Percentiles rank a stretch among this genome's conserved stretches.
Evolutionary conservation across 2,888 invertebrate genomes (phyloP).

Genomic region (Tigriopus californicus): DNA sequence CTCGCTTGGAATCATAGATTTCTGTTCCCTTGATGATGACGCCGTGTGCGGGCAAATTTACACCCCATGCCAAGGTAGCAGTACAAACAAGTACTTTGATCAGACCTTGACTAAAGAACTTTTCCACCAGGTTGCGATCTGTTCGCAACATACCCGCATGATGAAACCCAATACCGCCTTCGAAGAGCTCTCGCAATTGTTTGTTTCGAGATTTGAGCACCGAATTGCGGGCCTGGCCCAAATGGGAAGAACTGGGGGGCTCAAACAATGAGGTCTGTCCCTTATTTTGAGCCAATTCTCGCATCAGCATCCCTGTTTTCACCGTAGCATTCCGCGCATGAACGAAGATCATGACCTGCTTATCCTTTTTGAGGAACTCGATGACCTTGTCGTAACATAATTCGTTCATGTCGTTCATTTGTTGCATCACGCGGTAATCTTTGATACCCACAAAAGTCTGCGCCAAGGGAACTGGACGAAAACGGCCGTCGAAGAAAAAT

Average conservation of each 20-base stretch:
- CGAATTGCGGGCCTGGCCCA: constrained; percentile 46
- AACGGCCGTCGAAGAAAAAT: constrained; percentile 75
- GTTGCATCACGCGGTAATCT: constrained; percentile 39
- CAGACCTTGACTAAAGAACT: constrained; percentile 67
- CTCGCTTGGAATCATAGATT: constrained; percentile 87
- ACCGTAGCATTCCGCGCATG: constrained; percentile 93
- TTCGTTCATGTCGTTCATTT: constrained; percentile 61
- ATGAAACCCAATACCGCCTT: constrained; percentile 58
- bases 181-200: constrained; percentile 60
- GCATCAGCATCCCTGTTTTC: constrained; percentile 60
- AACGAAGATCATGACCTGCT: constrained; percentile 80
- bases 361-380: constrained; percentile 27
- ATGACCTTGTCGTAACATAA: constrained; percentile 80
- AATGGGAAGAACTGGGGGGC: constrained; percentile 37
- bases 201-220: constrained; percentile 57
- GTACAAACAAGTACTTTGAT: constrained; percentile 82
- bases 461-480: constrained; percentile 82
- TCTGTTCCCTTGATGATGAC: constrained; percentile 94
- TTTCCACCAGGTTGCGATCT: constrained; percentile 72
- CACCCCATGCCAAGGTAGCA: constrained; percentile 97
- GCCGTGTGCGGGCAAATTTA: constrained; percentile 94
- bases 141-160: constrained; percentile 84
- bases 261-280: constrained; percentile 35
- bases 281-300: constrained; percentile 57
- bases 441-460: constrained; percentile 79